phyloP scores from a whole-genome alignment of 2,888 invertebrate genomes.

The Corbicula japonica region DNA sequence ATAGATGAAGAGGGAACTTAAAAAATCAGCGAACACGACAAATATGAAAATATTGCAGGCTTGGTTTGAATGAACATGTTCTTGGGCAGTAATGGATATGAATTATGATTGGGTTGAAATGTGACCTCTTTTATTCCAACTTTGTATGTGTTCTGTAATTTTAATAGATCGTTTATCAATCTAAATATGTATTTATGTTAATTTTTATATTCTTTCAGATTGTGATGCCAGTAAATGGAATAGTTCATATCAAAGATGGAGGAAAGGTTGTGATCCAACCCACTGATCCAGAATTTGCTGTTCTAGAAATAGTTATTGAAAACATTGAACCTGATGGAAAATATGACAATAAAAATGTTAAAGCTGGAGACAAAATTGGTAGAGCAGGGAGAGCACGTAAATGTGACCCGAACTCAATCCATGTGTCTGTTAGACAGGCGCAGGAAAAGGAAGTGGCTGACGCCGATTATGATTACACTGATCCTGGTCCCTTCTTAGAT shows the following conservation, averaged over 20 bases:
- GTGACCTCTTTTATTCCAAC: no score
- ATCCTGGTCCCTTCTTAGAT: conserved; percentile 72
- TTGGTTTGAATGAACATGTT: no score
- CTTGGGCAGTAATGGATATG: no score
- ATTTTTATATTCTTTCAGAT: conserved; percentile 33
- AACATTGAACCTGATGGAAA: conserved; percentile 55
- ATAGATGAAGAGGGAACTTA: no score
- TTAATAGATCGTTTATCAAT: no score
- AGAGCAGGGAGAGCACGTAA: conserved; percentile 31
- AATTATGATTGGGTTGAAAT: no score
- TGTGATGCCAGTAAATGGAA: conserved; percentile 56
- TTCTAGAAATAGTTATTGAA: conserved; percentile 70
- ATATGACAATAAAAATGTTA: conserved; percentile 24
- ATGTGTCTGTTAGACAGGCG: conserved; percentile 66
- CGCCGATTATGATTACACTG: conserved; percentile 66
- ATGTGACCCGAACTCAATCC: conserved; percentile 60
- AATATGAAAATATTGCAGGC: no score
- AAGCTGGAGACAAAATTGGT: conserved; percentile 56
- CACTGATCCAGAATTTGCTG: conserved; percentile 54
- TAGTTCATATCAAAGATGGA: conserved; percentile 21
- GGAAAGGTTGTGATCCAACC: conserved; percentile 64
- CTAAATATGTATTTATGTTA: no score
- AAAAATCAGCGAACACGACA: no score
- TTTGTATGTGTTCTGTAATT: no score
- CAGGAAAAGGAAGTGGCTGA: conserved; percentile 42